Conservation (phyloP, 1,140 invertebrate species). For the Fopius arisanus region DNA sequence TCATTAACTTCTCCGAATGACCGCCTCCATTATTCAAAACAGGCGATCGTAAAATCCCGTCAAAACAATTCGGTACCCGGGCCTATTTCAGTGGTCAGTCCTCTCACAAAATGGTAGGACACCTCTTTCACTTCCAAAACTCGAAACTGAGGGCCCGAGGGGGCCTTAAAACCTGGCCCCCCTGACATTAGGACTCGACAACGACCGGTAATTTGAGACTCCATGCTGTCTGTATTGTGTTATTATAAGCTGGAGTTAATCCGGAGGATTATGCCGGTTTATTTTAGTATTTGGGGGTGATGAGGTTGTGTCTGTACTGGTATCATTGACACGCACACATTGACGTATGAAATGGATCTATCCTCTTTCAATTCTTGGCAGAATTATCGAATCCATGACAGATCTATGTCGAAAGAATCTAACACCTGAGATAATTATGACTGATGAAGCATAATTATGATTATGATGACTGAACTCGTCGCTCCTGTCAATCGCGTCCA, state of each 20-base stretch:
- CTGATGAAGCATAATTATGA: too few relatives aligned
- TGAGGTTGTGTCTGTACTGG: too few relatives aligned
- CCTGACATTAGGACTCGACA: neutral
- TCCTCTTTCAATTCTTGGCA: too few relatives aligned
- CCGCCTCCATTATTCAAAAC: constrained; percentile 1
- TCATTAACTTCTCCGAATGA: neutral
- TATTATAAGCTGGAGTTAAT: neutral
- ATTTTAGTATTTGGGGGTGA: too few relatives aligned
- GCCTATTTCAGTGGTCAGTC: neutral
- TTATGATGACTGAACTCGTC: too few relatives aligned
- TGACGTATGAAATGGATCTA: too few relatives aligned
- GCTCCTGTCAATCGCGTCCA: too few relatives aligned
- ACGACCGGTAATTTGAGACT: neutral
- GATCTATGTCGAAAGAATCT: too few relatives aligned
- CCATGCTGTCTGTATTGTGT: neutral
- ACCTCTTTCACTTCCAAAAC: neutral
- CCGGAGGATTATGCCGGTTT: neutral
- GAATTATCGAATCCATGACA: too few relatives aligned
- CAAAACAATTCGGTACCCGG: neutral
- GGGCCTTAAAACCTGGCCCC: neutral
- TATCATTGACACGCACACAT: too few relatives aligned
- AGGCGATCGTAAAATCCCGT: neutral
- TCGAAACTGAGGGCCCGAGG: neutral
- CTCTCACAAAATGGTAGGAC: neutral
- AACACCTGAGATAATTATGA: too few relatives aligned